phyloP scores from a whole-genome alignment of 2,888 invertebrate species.

The Andrena marginata region DNA sequence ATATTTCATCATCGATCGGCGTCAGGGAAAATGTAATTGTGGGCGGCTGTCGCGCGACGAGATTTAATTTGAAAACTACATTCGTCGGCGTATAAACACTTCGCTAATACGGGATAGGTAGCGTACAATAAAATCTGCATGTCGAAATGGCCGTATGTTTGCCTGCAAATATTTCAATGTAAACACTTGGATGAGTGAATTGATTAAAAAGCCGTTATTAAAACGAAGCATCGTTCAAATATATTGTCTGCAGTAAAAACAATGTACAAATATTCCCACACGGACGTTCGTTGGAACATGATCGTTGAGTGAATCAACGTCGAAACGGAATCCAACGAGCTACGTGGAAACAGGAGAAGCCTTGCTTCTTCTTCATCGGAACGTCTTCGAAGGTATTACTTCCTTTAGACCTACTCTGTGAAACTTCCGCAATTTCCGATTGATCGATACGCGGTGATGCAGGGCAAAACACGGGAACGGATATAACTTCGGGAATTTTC shows the following conservation, averaged over 20 bases:
- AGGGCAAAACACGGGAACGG: constrained; percentile 37
- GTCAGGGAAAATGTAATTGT: constrained; percentile 37
- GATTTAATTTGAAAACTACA: constrained; percentile 35
- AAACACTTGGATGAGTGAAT: constrained; percentile 22
- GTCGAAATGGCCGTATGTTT: constrained; percentile 11
- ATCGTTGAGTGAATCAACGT: neutral
- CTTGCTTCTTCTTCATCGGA: constrained; percentile 28
- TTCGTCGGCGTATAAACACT: constrained; percentile 27
- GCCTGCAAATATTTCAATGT: constrained; percentile 42
- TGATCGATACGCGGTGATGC: constrained; percentile 50
- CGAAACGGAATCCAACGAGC: constrained; percentile 1
- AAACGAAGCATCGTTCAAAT: constrained; percentile 22
- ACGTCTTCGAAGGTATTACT: constrained; percentile 50
- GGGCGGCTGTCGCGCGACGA: constrained; percentile 3
- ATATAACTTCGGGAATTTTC: constrained; percentile 17
- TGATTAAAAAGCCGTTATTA: constrained; percentile 42
- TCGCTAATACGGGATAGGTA: constrained; percentile 13
- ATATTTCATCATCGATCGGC: constrained; percentile 21
- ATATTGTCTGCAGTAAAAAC: constrained; percentile 28
- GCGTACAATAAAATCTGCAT: constrained; percentile 31
- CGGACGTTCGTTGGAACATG: constrained; percentile 15
- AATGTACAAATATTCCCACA: constrained; percentile 34
- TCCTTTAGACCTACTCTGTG: constrained; percentile 40
- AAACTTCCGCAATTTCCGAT: constrained; percentile 65
- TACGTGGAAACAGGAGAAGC: constrained; percentile 46